Percentiles rank a stretch among this genome's conserved stretches.
These are phyloP conservation scores for Ectropis grisescens DNA, from an alignment of 1,140 invertebrate genomes.

Conservation along the genomic window DNA sequence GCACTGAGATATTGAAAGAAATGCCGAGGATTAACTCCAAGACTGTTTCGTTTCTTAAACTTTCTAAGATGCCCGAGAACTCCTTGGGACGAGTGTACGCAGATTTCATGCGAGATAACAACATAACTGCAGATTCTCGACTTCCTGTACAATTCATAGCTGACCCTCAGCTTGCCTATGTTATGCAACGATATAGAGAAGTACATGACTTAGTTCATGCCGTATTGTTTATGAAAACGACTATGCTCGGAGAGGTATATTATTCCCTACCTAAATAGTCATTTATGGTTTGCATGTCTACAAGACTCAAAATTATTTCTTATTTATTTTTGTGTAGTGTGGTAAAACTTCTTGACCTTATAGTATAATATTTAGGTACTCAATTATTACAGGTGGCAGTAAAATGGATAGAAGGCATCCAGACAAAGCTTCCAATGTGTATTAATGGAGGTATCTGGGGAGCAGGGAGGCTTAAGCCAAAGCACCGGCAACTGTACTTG, in stretches of 20 bases:
- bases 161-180: conserved; percentile 92
- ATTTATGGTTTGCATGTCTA: no score
- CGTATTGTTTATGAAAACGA: conserved; percentile 92
- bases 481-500: conserved; percentile 86
- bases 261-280: no score
- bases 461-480: conserved; percentile 83
- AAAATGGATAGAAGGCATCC: conserved; percentile 97
- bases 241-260: conserved; percentile 86
- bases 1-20: conserved; percentile 79
- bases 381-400: conserved; percentile 82
- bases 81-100: conserved; percentile 89
- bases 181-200: conserved; percentile 97
- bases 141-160: conserved; percentile 91
- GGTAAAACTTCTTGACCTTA: no score
- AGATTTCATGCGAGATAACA: conserved; percentile 85
- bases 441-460: conserved; percentile 89
- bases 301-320: no score
- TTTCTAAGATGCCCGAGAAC: conserved; percentile 80
- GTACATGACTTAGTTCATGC: conserved; percentile 96
- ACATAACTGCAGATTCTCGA: conserved; percentile 94
- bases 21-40: conserved; percentile 89
- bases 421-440: conserved; percentile 92
- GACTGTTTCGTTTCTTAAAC: conserved; percentile 82
- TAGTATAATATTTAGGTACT: no score
- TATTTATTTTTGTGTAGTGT: no score